Base-by-base conservation (phyloP, 2,113 vertebrate genomes). In the Aldabrachelys gigantea region DNA sequence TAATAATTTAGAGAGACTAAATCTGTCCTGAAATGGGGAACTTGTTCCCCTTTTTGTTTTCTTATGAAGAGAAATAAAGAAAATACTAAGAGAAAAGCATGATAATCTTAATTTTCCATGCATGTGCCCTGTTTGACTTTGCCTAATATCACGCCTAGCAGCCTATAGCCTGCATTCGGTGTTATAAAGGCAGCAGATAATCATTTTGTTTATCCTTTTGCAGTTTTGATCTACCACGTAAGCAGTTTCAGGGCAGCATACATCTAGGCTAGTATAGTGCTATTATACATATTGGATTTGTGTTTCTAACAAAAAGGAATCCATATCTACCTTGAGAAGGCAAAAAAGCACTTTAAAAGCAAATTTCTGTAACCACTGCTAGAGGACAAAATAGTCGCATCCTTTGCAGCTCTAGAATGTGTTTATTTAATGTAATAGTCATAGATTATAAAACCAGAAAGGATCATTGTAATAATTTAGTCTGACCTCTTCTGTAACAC, bases 371-470 rank as follows among this genome's bases (percentile, higher is more conserved):
- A 96, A 96, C 92, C 96, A 79, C 93, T 98, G 95, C 97, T 98
- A 93, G 95, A 97, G 97, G 98, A 98, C 97, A 97, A 96, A 97
- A 89, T 93, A 93, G 97, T 98, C 97, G 97, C 96, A 96, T 97
- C 97, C 96, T 97, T 97, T 27, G 12, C 97, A 90, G 96, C 96
- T 98, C 97, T 97, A 97, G 93, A 98, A 96, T 97, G 98, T 98
- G 97, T 97, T 96, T 96, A 96, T 97, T 97, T 97, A 96, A 96
- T 97, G 96, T 97, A 97, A 97, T 72, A 69, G 65, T 22, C 9
- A 38, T 38, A 38, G n/a, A 38, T 72, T 72, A 22, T n/a, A 96
- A 97, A 90, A 35, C 85, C 87, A 89, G 82, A 86, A 93, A 95
- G 95, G 91, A 85, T 94, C 89, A 90, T 88, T 95, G 89, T 93